These are phyloP conservation scores for Myotis vivesi DNA, from an alignment of 2,797 vertebrate genomes.

Conservation along the genomic window DNA sequence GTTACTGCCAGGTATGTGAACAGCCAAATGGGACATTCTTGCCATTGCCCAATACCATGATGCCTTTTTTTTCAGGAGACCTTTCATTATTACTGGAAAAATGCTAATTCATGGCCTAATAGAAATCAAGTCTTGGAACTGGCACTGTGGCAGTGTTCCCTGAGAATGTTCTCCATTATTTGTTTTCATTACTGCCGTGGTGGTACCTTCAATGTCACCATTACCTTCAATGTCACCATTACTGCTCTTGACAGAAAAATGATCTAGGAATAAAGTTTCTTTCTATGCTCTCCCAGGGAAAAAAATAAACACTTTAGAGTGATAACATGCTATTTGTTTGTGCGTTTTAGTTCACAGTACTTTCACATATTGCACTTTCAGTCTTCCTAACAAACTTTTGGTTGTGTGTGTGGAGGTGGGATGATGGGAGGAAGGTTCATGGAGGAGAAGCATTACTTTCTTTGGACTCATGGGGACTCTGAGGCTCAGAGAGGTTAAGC, in stretches of 20 bases:
- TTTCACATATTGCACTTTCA: background rate
- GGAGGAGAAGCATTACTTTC: background rate
- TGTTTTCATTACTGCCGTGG: background rate
- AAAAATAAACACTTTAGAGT: background rate
- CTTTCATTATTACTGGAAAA: background rate
- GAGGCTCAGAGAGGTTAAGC: background rate
- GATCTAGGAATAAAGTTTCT: constrained; percentile 1
- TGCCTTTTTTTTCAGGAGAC: background rate
- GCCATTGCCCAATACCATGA: background rate
- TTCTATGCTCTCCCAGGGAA: background rate
- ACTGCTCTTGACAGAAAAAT: background rate
- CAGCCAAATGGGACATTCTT: background rate
- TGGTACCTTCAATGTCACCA: background rate
- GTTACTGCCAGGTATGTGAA: background rate
- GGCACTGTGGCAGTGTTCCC: background rate
- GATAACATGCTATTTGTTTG: background rate
- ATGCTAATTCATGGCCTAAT: background rate
- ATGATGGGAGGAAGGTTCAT: background rate
- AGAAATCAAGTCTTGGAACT: background rate
- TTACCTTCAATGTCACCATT: background rate
- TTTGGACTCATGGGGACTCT: background rate
- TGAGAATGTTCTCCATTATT: background rate
- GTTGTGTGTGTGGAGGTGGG: background rate
- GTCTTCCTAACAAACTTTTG: background rate
- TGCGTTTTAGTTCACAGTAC: background rate